phyloP scores from a whole-genome alignment of 2,797 vertebrate genomes.

The Pachyuromys duprasi region DNA sequence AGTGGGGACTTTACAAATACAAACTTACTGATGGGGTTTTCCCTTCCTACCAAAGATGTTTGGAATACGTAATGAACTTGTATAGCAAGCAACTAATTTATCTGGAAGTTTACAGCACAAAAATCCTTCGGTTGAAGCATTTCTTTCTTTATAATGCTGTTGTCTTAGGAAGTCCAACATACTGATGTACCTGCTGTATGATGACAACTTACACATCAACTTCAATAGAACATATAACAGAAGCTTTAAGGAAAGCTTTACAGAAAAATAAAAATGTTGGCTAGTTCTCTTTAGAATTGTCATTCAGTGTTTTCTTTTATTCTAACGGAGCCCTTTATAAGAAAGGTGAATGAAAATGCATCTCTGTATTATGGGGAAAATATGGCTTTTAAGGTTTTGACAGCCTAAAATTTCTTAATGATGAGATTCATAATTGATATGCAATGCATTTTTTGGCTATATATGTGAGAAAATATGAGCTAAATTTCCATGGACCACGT shows the following conservation, averaged over 20 bases:
- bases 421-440: conserved; percentile 77
- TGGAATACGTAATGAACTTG: background rate
- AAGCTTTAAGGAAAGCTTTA: conserved; percentile 54
- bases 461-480: conserved; percentile 62
- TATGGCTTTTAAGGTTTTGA: conserved; percentile 70
- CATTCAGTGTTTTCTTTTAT: conserved; percentile 59
- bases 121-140: background rate
- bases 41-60: background rate
- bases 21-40: background rate
- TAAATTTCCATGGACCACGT: conserved; percentile 67
- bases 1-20: background rate
- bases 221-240: conserved; percentile 52
- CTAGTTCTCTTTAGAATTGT: conserved; percentile 62
- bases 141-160: conserved; percentile 4
- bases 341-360: conserved; percentile 70
- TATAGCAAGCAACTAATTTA: conserved; percentile 6
- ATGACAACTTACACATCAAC: background rate
- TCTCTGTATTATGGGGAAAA: conserved; percentile 68
- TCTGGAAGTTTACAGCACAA: background rate
- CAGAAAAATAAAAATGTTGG: conserved; percentile 58
- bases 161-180: conserved; percentile 11
- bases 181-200: background rate
- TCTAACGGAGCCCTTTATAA: conserved; percentile 70
- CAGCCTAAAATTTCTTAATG: conserved; percentile 77
- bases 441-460: conserved; percentile 66